phyloP scores from a whole-genome alignment of 1,140 invertebrate genomes.

The Papilio polytes region DNA sequence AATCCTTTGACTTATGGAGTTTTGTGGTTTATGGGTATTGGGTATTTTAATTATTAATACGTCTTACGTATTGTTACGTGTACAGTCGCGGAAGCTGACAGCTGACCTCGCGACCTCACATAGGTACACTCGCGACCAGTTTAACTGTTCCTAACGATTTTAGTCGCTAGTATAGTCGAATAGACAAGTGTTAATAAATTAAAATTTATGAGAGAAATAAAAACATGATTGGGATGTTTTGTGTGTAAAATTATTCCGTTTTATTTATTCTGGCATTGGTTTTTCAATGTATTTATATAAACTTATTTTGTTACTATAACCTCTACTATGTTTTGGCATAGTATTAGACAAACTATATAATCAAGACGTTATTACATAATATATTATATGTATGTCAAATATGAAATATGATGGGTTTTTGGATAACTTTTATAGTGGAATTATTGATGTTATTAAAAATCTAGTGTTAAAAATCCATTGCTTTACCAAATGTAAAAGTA shows the following conservation, averaged over 20 bases:
- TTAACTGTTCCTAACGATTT: constrained; percentile 30
- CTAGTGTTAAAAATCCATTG: too few species aligned
- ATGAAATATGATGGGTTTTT: too few species aligned
- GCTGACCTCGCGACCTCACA: constrained; percentile 1
- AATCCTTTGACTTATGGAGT: neutral
- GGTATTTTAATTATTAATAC: neutral
- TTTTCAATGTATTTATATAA: neutral
- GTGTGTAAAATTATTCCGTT: neutral
- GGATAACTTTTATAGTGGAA: too few species aligned
- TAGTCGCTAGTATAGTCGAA: neutral
- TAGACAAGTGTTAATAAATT: neutral
- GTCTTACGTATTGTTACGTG: constrained; percentile 10
- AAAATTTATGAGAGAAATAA: neutral
- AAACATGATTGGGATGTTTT: neutral
- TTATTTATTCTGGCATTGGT: neutral
- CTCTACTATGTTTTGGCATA: neutral
- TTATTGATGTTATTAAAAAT: too few species aligned
- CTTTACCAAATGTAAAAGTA: too few species aligned
- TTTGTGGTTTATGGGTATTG: neutral
- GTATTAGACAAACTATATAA: neutral
- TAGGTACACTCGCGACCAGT: constrained; percentile 14
- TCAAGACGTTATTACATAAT: neutral
- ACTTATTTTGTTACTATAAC: neutral
- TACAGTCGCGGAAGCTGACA: neutral
- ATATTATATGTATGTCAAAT: neutral